Evolutionary conservation across 92 coral and sea anemone genomes (phyloP), one percentile per base, ranked within the genome.

Genomic region (Pocillopora grandis): DNA sequence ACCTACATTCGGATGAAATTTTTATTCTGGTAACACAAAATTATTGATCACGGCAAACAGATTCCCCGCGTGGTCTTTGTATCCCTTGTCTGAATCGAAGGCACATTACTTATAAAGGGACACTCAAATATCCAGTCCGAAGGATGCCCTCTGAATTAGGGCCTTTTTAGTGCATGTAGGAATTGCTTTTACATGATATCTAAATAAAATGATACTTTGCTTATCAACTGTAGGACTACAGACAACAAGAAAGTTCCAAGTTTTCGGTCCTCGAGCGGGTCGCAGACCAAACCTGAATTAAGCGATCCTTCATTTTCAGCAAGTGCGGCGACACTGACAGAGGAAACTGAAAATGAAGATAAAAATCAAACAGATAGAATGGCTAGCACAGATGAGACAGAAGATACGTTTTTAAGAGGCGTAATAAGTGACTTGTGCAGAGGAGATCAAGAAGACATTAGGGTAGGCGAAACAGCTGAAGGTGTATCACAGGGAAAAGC

Each of bases 191-290:
- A 63, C 21, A 66, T 10, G 21, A 66, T 4, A 14, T 66, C n/a
- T 10, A 23, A 14, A 10, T 2, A 66, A 21, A 3, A 14, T 21
- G 21, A 19, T 19, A 19, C 10, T 12, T 3, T 10, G 36, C 33
- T 37, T 27, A 5, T 16, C 15, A 14, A 16, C 18, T 58, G 59
- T 56, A 81, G 85, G 18, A 71, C 19, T 6, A 17, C 77, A 0
- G 42, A 19, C 7, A 66, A 12, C 21, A 70, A 35, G 36, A 81
- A 81, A 59, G 70, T 71, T 36, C 85, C 85, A 42, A 71, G 60
- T 35, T 81, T 81, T 81, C 48, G 76, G n/a, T 57, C 23, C 4
- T 58, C 76, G 37, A 59, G 20, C 15, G 1, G 23, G 9, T n/a
- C 76, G 10, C 36, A 18, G 13, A 61, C n/a, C 23, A 33, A 20